Evolutionary conservation across 2,797 vertebrate genomes (phyloP).

Genomic region (Numenius phaeopus): DNA sequence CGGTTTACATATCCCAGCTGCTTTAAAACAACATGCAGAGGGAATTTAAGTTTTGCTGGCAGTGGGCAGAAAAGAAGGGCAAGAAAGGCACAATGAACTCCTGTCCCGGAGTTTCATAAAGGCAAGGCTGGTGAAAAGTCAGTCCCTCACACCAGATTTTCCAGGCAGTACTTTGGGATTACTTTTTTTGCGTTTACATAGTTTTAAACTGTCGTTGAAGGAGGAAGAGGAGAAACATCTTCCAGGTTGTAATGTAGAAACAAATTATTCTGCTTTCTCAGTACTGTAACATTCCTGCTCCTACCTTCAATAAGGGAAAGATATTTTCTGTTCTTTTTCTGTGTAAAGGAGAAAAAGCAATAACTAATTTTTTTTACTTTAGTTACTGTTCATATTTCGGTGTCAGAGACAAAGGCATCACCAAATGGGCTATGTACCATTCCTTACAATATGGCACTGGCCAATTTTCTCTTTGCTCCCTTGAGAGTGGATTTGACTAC

Average conservation of each 20-base stretch:
- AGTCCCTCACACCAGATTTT: neutral
- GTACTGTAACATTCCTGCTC: neutral
- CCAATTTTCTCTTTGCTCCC: conserved; percentile 47
- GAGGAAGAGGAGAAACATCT: neutral
- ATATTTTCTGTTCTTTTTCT: neutral
- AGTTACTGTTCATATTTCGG: neutral
- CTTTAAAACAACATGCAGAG: neutral
- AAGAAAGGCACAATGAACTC: neutral
- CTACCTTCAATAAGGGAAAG: neutral
- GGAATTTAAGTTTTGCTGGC: neutral
- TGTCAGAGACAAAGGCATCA: neutral
- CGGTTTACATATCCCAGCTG: neutral
- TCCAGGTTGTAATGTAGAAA: neutral
- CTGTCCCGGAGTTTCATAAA: neutral
- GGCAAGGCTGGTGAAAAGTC: neutral
- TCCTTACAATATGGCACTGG: conserved; percentile 46
- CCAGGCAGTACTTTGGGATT: neutral
- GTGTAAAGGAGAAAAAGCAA: neutral
- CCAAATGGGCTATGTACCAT: neutral
- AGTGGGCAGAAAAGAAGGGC: neutral
- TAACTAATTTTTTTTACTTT: neutral
- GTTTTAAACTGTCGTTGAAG: neutral
- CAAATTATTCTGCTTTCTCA: neutral
- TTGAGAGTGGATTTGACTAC: neutral
- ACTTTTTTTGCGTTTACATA: neutral